Evolutionary conservation across 2,113 vertebrate genomes (phyloP), one percentile per base, ranked within the genome.

Genomic region (Arenaria interpres): DNA sequence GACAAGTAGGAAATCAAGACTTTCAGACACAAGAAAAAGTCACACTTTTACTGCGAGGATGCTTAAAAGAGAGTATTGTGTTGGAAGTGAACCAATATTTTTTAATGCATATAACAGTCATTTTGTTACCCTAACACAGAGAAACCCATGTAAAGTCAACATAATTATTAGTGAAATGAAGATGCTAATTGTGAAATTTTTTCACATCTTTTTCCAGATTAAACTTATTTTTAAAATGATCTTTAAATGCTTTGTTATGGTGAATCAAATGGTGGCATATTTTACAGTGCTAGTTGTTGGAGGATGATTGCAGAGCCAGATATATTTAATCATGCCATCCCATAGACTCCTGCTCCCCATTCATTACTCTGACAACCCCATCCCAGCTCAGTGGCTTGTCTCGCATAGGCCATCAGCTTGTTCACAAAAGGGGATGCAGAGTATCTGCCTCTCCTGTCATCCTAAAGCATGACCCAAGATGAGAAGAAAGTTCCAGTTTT

Each of bases 1-100:
- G 73, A 93, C 71, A 95, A 80, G 54, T 57, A 79, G 39, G 63
- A 94, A 96, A 71, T 62, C 56, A 84, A 81, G 67, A 83, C 32
- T 68, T 96, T 69, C 50, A 93, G 62, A 73, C 32, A 39, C 6
- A 37, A 32, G 63, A 62, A 83, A 73, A 96, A 67, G 20, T 88
- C 35, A 48, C 32, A 59, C n/a, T 90, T 95, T 82, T 80, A 79
- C 54, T 77, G 66, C 78, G 68, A 78, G n/a, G 76, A 69, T 87
- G 77, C 21, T 74, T 93, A 57, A 46, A 77, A 72, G 35, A 76
- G 2, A 67, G 32, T 30, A 51, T 73, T 2, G 0, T 43, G 62
- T 59, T 78, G 43, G 53, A 77, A 85, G 16, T 7, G 53, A 90
- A 90, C 24, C 41, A 63, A 6, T 45, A 43, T 64, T 56, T 89